Evolutionary conservation across 2,113 vertebrate species (phyloP).

Genomic region (Urocitellus parryii): DNA sequence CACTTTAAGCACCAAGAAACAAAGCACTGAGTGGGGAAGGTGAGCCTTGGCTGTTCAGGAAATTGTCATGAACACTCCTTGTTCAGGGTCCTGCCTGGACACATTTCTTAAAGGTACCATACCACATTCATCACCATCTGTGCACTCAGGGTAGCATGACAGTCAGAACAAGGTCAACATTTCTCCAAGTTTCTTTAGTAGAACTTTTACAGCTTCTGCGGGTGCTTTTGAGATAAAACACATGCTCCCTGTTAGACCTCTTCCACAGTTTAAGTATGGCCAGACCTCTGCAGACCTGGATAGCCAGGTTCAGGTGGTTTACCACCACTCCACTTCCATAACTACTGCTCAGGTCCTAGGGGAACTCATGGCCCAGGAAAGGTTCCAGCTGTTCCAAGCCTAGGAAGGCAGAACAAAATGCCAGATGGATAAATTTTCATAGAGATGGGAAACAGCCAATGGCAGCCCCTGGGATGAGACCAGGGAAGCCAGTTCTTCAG

Average conservation of each 20-base stretch:
- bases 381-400: neutral
- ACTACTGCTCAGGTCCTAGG: neutral
- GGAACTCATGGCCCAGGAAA: neutral
- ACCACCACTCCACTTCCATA: neutral
- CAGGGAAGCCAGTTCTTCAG: neutral
- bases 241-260: rapidly evolving
- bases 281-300: neutral
- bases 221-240: neutral
- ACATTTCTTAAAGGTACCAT: neutral
- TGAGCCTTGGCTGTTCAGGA: neutral
- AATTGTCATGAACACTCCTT: no score
- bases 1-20: neutral
- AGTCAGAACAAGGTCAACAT: neutral
- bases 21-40: neutral
- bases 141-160: neutral
- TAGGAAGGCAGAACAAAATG: neutral
- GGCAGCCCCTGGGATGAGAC: neutral
- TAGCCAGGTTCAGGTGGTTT: neutral
- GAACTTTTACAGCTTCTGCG: neutral
- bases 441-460: neutral
- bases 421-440: neutral
- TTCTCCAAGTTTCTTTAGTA: neutral
- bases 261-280: no score
- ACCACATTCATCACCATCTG: neutral
- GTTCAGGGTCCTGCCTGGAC: neutral